Evolutionary conservation across 2,113 vertebrate genomes (phyloP), one percentile per base, ranked within the genome.

Genomic region (Psittacula cyanocephala): DNA sequence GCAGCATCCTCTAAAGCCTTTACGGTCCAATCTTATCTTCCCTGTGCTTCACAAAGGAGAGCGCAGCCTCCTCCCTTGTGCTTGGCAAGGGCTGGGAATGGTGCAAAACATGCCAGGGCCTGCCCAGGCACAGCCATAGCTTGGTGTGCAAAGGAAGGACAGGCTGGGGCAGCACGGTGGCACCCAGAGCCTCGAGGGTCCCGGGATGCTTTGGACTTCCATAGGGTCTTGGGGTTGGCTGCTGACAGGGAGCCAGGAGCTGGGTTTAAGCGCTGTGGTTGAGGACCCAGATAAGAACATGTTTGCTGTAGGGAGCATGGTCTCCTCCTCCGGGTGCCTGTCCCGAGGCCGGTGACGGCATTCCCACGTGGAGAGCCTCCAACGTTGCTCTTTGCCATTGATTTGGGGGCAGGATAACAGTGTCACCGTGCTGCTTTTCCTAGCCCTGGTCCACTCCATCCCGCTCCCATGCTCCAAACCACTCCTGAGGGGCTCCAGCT

Each of bases 311-410:
- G 72, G 39, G 46, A 88, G 46, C 39, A 33, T 4, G 13, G 0
- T 11, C n/a, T 49, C 53, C 85, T 71, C 25, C 55, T 37, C 27
- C 4, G 20, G 31, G 50, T 52, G 46, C 67, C 65, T 24, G 46
- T 13, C 14, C 23, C 0, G 2, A n/a, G 49, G 43, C 53, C 16
- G 3, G 2, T 1, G 44, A 41, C 1, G 28, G 28, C 13, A 4
- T 33, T 71, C 47, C n/a, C 49, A 47, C 1, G 1, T 3, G 49
- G 55, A 27, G 37, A 20, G 53, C 23, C 74, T 37, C 47, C 60
- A 3, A 6, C 9, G 0, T 1, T 6, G 53, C 22, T 39, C 35
- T 62, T 62, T 59, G 57, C 57, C 57, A 10, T 35, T 24, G 57
- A 23, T n/a, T 59, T n/a, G 7, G 57, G 57, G 33, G 57, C 13